phyloP scores from a whole-genome alignment of 2,797 vertebrate species.

The Enteromius unitaeniatus region DNA sequence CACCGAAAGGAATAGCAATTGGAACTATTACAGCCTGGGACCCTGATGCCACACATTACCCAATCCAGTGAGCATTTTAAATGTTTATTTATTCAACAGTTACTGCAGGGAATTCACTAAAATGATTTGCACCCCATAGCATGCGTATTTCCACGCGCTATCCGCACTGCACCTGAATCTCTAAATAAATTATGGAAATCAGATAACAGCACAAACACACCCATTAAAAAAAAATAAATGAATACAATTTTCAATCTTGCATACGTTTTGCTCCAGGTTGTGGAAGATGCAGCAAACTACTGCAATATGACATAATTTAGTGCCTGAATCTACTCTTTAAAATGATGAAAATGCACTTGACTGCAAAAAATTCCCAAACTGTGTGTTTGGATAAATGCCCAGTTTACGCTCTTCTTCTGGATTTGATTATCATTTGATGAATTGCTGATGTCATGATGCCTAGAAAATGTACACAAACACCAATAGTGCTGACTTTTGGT shows the following conservation, averaged over 20 bases:
- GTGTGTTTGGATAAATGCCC: not conserved
- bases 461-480: not conserved
- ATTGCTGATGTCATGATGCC: not conserved
- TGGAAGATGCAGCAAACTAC: constrained; percentile 9
- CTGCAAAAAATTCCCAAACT: not conserved
- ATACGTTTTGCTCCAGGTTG: not conserved
- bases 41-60: constrained; percentile 79
- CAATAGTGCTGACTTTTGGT: not conserved
- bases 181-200: constrained; percentile 42
- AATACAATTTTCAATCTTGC: constrained; percentile 7
- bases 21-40: constrained; percentile 84
- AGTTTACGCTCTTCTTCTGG: not conserved
- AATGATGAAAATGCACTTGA: not conserved
- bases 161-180: not conserved
- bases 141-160: not conserved
- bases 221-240: not conserved
- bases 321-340: constrained; percentile 19
- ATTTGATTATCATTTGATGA: constrained; percentile 11
- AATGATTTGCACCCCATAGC: not conserved
- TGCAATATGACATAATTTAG: not conserved
- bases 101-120: not conserved
- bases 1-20: constrained; percentile 80
- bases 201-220: not conserved
- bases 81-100: constrained; percentile 28
- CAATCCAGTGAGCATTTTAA: constrained; percentile 78